phyloP scores from a whole-genome alignment of 2,797 vertebrate genomes.

The Spatula clypeata region DNA sequence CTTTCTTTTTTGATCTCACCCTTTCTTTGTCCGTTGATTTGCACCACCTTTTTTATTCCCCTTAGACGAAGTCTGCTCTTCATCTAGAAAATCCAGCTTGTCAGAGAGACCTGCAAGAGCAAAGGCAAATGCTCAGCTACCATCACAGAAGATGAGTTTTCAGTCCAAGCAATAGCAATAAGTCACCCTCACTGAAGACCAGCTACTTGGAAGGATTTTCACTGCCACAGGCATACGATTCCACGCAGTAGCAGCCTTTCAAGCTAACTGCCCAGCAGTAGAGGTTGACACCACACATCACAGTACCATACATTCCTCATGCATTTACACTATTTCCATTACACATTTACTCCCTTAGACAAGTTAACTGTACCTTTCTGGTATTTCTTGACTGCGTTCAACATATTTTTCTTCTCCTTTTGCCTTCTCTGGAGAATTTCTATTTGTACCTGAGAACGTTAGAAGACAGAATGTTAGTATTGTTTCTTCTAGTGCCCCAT shows the following conservation, averaged over 20 bases:
- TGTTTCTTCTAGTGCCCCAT: background rate
- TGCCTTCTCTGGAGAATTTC: constrained; percentile 97
- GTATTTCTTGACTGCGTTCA: constrained; percentile 95
- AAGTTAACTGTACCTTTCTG: constrained; percentile 90
- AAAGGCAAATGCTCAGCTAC: background rate
- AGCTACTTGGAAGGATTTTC: background rate
- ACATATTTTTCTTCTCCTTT: constrained; percentile 95
- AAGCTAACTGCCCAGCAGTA: background rate
- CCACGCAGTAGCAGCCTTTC: background rate
- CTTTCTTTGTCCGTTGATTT: constrained; percentile 84
- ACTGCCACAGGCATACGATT: background rate
- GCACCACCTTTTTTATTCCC: constrained; percentile 73
- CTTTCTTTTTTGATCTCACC: constrained; percentile 76
- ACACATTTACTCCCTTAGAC: background rate
- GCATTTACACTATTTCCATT: background rate
- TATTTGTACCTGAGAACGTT: constrained; percentile 90
- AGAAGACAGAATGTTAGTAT: background rate
- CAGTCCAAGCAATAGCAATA: background rate
- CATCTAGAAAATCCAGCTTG: constrained; percentile 97
- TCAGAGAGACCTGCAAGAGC: constrained; percentile 91
- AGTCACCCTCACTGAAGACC: background rate
- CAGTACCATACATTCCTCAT: background rate
- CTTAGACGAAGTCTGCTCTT: constrained; percentile 82
- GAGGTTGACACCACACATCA: background rate
- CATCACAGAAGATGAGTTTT: background rate